Conservation (phyloP, 2,888 invertebrate species). For the Drosophila pseudotalamancana region DNA sequence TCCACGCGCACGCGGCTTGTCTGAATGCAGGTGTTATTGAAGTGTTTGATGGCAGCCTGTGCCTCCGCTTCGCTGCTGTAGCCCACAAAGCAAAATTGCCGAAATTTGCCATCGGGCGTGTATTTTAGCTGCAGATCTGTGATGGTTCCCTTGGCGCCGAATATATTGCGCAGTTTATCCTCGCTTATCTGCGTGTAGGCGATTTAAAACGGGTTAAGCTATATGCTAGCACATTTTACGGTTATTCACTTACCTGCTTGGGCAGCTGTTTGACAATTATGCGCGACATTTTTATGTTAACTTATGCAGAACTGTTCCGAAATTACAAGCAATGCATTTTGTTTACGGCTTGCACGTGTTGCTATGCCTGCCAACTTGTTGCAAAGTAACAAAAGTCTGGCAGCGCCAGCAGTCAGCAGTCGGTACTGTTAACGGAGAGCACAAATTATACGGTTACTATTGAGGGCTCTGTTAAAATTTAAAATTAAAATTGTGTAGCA, state of each 20-base stretch:
- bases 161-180: constrained; percentile 90
- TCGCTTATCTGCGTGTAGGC: constrained; percentile 89
- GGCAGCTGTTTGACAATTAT: constrained; percentile 96
- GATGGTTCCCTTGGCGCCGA: constrained; percentile 92
- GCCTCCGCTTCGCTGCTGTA: constrained; percentile 93
- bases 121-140: constrained; percentile 98
- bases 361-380: constrained; percentile 32
- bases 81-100: constrained; percentile 97
- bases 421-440: background rate
- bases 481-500: background rate
- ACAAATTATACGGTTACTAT: too few species aligned
- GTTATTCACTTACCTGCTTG: constrained; percentile 88
- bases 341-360: constrained; percentile 62
- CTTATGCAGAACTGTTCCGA: background rate
- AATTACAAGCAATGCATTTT: constrained; percentile 52
- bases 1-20: constrained; percentile 93
- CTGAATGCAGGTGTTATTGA: constrained; percentile 93
- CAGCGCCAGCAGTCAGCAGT: background rate
- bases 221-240: background rate
- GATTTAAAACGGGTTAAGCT: background rate
- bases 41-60: constrained; percentile 89
- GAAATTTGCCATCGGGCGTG: constrained; percentile 94
- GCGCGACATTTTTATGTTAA: constrained; percentile 86
- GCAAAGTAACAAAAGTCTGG: background rate
- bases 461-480: background rate